phyloP scores from a whole-genome alignment of 2,888 invertebrate genomes.

The Mythimna ferrago region DNA sequence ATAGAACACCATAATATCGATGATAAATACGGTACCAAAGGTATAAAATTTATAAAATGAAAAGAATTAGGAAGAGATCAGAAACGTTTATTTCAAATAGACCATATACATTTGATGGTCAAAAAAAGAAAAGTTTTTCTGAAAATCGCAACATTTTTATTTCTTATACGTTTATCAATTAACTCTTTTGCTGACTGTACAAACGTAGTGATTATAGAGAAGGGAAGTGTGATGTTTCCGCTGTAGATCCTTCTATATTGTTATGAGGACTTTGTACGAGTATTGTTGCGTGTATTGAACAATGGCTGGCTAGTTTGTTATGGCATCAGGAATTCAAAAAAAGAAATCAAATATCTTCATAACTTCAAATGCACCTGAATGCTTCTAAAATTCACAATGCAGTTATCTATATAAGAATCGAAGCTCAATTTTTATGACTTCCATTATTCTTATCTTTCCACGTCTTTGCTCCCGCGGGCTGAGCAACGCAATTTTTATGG shows the following conservation, averaged over 20 bases:
- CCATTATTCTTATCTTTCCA: background rate
- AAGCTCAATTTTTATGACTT: background rate
- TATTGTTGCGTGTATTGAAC: slow-evolving; percentile 19
- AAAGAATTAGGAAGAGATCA: too few species aligned
- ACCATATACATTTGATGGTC: too few species aligned
- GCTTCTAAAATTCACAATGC: background rate
- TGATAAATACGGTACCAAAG: too few species aligned
- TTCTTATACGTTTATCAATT: background rate
- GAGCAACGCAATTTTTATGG: too few species aligned
- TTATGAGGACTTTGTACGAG: slow-evolving; percentile 19
- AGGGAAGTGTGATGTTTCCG: slow-evolving; percentile 29
- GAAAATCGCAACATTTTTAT: too few species aligned
- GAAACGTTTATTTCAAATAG: too few species aligned
- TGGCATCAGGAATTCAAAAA: background rate
- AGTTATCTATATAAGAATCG: background rate
- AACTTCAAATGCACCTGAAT: background rate
- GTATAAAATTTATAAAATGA: too few species aligned
- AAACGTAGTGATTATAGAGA: slow-evolving; percentile 33
- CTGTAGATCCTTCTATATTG: slow-evolving; percentile 30
- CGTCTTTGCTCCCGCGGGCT: too few species aligned
- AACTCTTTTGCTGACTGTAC: slow-evolving; percentile 13
- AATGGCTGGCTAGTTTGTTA: slow-evolving; percentile 12
- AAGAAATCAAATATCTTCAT: background rate
- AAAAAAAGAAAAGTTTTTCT: too few species aligned
- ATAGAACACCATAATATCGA: too few species aligned